Conservation (phyloP, 2,888 invertebrate species). For the Creontiades dilutus region DNA sequence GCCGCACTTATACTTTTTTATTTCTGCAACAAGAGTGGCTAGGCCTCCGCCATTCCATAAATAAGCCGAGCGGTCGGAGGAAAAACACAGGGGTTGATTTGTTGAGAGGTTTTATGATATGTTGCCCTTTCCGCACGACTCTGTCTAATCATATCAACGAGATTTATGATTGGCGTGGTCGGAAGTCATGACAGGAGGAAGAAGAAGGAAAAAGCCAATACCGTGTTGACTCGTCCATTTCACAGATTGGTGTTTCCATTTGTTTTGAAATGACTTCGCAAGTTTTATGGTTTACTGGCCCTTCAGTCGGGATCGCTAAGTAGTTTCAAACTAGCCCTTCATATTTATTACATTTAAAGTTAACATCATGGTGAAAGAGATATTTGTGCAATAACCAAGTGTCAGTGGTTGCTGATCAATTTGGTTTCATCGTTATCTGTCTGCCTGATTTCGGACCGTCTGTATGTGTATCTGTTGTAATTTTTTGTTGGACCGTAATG, state of each 20-base stretch:
- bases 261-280: no score
- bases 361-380: no score
- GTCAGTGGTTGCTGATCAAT: no score
- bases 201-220: slow-evolving; percentile 11
- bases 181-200: slow-evolving; percentile 18
- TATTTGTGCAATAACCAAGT: no score
- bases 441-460: no score
- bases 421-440: no score
- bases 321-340: no score
- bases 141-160: slow-evolving; percentile 62
- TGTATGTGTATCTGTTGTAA: no score
- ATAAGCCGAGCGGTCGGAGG: slow-evolving; percentile 3
- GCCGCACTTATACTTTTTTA: background rate
- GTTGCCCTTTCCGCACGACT: slow-evolving; percentile 52
- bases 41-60: slow-evolving; percentile 26
- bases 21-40: background rate
- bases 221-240: slow-evolving; percentile 56
- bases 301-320: no score
- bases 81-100: slow-evolving; percentile 53
- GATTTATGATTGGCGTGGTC: slow-evolving; percentile 57
- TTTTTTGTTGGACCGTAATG: no score
- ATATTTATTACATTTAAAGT: no score
- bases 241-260: slow-evolving; percentile 30
- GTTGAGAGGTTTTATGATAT: slow-evolving; percentile 65
- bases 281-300: no score